Percentiles rank a stretch among this genome's conserved stretches.
Evolutionary conservation across 2,797 vertebrate genomes (phyloP).

Genomic region (Sus cebifrons): DNA sequence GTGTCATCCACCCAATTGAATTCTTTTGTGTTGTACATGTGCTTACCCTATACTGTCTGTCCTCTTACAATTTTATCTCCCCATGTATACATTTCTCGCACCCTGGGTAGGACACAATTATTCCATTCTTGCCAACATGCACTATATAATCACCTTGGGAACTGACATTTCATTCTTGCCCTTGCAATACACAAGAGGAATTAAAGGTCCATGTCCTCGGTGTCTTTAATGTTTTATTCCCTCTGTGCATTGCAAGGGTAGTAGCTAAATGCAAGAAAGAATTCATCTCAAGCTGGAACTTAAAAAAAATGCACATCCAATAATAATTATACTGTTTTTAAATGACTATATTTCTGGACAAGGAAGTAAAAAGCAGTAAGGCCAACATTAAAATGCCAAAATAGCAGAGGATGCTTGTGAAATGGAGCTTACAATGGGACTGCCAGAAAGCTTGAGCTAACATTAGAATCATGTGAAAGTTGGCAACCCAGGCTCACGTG

Average conservation of each 20-base stretch:
- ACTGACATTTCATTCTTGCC: conserved; percentile 86
- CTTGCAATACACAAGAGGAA: conserved; percentile 85
- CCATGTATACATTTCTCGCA: conserved; percentile 80
- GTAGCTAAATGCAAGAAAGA: conserved; percentile 66
- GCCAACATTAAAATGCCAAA: conserved; percentile 77
- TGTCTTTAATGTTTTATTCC: conserved; percentile 82
- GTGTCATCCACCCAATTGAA: conserved; percentile 82
- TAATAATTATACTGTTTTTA: conserved; percentile 71
- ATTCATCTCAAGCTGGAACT: conserved; percentile 59
- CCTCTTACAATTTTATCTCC: conserved; percentile 81
- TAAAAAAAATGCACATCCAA: conserved; percentile 56
- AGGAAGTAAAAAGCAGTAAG: conserved; percentile 79
- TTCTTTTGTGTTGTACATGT: conserved; percentile 87
- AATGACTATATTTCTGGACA: conserved; percentile 78
- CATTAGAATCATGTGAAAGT: conserved; percentile 76
- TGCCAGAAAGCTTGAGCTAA: conserved; percentile 78
- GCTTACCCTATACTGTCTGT: conserved; percentile 80
- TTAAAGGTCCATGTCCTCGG: conserved; percentile 80
- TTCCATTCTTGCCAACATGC: conserved; percentile 79
- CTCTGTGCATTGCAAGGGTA: conserved; percentile 60
- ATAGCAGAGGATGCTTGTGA: conserved; percentile 70
- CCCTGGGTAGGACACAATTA: conserved; percentile 84
- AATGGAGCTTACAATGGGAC: conserved; percentile 69
- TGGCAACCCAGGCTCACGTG: conserved; percentile 80
- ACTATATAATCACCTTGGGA: conserved; percentile 85